Conservation (phyloP, 2,113 vertebrate genomes). For the Pteropus alecto region DNA sequence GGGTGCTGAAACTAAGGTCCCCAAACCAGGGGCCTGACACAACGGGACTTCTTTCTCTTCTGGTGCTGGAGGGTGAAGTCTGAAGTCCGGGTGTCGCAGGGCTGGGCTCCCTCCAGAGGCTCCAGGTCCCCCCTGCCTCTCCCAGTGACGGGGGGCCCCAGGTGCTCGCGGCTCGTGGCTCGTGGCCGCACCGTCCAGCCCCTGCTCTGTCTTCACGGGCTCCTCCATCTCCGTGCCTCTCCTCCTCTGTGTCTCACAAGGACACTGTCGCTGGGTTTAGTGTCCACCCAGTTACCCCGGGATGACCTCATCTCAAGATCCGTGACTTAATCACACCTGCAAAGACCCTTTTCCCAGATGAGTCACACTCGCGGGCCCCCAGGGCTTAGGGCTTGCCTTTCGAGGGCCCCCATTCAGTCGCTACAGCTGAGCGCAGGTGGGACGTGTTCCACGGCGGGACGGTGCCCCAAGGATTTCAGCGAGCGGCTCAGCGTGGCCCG, state of each 20-base stretch:
- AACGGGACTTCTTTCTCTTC: too few species aligned
- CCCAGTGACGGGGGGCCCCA: too few species aligned
- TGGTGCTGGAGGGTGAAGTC: background rate
- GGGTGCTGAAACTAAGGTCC: too few species aligned
- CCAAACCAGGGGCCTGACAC: too few species aligned
- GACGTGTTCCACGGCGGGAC: too few species aligned
- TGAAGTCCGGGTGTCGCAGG: background rate
- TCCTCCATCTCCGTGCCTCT: background rate
- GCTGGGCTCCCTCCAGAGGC: background rate
- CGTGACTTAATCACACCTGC: too few species aligned
- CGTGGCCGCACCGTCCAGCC: accelerated
- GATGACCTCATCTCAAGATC: background rate
- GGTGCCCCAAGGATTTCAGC: too few species aligned
- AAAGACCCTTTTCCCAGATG: background rate
- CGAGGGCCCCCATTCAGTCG: background rate
- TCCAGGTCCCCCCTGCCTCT: too few species aligned
- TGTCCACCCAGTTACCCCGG: too few species aligned
- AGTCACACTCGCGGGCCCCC: too few species aligned
- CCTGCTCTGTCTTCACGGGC: background rate
- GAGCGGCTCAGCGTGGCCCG: accelerated
- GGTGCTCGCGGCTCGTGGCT: background rate
- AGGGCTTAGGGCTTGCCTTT: accelerated
- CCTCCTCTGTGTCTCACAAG: background rate
- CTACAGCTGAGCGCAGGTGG: too few species aligned
- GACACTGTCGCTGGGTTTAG: background rate